A percentile compares a stretch with the other conserved stretches of the same genome.
These are phyloP conservation scores for Ctenodactylus gundi DNA, from an alignment of 2,113 vertebrate genomes.

Conservation along the genomic window DNA sequence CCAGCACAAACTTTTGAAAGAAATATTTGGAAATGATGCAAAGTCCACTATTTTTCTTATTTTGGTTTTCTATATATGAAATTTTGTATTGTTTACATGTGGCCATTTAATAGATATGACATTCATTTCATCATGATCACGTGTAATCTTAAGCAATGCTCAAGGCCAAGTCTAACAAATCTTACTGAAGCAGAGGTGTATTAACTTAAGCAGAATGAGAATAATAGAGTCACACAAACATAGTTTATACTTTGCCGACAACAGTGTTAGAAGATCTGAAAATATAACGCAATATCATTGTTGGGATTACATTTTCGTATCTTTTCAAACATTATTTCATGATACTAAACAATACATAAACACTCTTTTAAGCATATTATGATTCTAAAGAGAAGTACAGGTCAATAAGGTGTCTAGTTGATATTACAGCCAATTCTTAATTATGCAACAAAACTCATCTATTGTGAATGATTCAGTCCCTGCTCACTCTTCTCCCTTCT, in stretches of 20 bases:
- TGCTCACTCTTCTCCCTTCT: constrained; percentile 33
- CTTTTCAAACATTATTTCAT: background rate
- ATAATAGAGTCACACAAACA: background rate
- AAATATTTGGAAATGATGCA: background rate
- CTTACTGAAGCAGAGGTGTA: background rate
- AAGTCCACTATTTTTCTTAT: background rate
- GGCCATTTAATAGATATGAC: background rate
- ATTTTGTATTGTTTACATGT: background rate
- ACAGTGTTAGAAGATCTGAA: background rate
- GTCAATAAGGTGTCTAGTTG: background rate
- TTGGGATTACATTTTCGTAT: background rate
- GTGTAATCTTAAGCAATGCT: constrained; percentile 1
- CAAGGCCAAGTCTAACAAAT: background rate
- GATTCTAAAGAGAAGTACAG: background rate
- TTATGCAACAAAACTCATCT: background rate
- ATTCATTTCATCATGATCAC: background rate
- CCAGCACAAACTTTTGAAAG: background rate
- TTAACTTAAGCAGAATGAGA: background rate
- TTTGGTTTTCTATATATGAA: background rate
- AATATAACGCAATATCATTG: background rate
- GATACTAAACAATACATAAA: background rate
- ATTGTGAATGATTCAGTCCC: background rate
- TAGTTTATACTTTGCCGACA: background rate
- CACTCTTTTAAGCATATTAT: background rate
- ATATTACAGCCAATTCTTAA: background rate